Evolutionary conservation across 1,140 invertebrate species (phyloP).

Genomic region (Trichogramma pretiosum): DNA sequence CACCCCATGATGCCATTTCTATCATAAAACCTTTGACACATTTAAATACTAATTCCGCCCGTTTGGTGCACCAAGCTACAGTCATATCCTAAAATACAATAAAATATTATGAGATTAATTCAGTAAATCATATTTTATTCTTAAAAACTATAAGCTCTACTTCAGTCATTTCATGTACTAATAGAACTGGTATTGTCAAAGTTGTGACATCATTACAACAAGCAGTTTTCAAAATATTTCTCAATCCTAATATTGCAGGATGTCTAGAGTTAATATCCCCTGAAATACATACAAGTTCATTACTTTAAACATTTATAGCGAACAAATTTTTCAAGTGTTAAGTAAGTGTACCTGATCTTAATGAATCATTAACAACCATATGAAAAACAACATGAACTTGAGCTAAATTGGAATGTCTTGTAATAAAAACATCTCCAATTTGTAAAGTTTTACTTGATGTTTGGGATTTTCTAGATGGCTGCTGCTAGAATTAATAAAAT

Average conservation of each 20-base stretch:
- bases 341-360: conserved; percentile 46
- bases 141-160: conserved; percentile 42
- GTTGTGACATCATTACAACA: conserved; percentile 89
- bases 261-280: conserved; percentile 92
- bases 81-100: conserved; percentile 76
- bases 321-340: conserved; percentile 10
- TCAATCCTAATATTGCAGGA: conserved; percentile 86
- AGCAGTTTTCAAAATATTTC: conserved; percentile 90
- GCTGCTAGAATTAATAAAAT: too few relatives aligned
- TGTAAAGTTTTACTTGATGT: conserved; percentile 51
- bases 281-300: conserved; percentile 30
- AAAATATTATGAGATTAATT: not conserved
- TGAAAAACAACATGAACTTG: conserved; percentile 94
- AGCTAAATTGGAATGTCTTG: conserved; percentile 89
- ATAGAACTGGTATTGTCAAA: conserved; percentile 83
- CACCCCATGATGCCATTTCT: conserved; percentile 88
- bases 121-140: conserved; percentile 1
- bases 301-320: conserved; percentile 5
- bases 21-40: conserved; percentile 99
- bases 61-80: conserved; percentile 86
- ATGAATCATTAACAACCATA: conserved; percentile 74
- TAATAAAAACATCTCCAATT: conserved; percentile 89
- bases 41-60: conserved; percentile 95
- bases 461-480: conserved; percentile 35
- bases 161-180: conserved; percentile 91